Percentiles rank a stretch among this genome's conserved stretches.
These are phyloP conservation scores for Panonychus citri DNA, from an alignment of 1,140 invertebrate species.

Conservation along the genomic window DNA sequence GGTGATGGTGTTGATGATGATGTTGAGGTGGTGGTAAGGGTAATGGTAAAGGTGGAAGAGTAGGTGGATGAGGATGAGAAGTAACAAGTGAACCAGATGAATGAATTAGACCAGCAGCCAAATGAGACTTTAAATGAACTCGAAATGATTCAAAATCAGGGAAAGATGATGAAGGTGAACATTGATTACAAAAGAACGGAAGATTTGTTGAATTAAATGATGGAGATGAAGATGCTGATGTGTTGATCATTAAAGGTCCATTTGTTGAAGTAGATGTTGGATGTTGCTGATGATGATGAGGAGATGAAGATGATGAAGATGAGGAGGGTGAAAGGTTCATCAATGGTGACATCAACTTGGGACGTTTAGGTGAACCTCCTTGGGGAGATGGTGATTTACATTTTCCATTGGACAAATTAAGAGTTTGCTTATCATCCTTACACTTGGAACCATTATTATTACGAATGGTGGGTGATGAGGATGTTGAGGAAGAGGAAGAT, in stretches of 20 bases:
- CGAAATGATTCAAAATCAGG: constrained; percentile 68
- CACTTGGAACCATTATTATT: not conserved
- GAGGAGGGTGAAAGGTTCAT: not conserved
- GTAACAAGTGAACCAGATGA: too few species aligned
- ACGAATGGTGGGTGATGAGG: not conserved
- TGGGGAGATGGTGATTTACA: not conserved
- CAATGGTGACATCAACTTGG: not conserved
- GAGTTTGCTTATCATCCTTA: too few species aligned
- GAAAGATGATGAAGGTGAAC: constrained; percentile 30
- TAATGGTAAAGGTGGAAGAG: too few species aligned
- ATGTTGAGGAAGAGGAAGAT: not conserved
- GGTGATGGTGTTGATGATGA: too few species aligned
- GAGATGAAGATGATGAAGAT: not conserved
- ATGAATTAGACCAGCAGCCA: too few species aligned
- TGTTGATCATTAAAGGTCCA: not conserved
- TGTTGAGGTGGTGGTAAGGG: too few species aligned
- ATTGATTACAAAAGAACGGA: constrained; percentile 2
- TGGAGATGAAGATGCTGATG: not conserved
- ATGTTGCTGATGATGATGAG: not conserved
- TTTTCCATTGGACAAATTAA: not conserved
- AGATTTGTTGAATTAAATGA: not conserved
- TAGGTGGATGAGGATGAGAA: too few species aligned
- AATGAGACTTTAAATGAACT: constrained; percentile 53
- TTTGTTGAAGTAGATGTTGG: too few species aligned
- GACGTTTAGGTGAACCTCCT: not conserved